Evolutionary conservation across 1,140 invertebrate species (phyloP).

Genomic region (Nasonia vitripennis): DNA sequence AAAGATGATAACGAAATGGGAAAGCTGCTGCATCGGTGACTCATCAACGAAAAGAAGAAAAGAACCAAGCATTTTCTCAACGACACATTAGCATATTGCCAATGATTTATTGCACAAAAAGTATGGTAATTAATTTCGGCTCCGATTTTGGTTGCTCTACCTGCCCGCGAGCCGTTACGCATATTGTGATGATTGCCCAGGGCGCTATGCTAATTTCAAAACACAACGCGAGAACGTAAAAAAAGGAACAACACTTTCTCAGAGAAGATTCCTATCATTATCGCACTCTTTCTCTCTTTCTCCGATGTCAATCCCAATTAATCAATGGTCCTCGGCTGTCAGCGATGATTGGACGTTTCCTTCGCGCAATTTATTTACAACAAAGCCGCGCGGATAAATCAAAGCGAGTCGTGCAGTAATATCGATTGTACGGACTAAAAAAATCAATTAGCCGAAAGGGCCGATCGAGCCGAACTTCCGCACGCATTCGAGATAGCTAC

Average conservation of each 20-base stretch:
- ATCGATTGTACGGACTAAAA: not conserved
- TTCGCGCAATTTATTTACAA: not conserved
- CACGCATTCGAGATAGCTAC: not conserved
- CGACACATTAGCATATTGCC: not conserved
- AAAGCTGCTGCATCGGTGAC: too few species aligned
- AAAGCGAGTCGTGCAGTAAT: not conserved
- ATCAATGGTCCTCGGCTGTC: too few species aligned
- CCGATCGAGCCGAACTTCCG: slow-evolving; percentile 12
- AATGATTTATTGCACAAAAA: not conserved
- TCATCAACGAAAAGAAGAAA: too few species aligned
- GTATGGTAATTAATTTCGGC: not conserved
- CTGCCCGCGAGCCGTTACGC: not conserved
- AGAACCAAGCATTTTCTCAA: not conserved
- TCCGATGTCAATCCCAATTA: not conserved
- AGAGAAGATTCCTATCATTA: not conserved
- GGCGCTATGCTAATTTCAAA: slow-evolving; percentile 3
- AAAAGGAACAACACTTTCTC: not conserved
- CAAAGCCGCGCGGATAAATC: not conserved
- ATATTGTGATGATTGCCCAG: slow-evolving; percentile 15
- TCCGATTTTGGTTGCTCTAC: not conserved
- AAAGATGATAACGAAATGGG: too few species aligned
- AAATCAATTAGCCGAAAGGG: not conserved
- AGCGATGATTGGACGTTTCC: not conserved
- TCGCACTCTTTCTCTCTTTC: not conserved
- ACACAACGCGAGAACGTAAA: not conserved